These are phyloP conservation scores for Noctua janthina DNA, from an alignment of 2,888 invertebrate species.

Conservation along the genomic window DNA sequence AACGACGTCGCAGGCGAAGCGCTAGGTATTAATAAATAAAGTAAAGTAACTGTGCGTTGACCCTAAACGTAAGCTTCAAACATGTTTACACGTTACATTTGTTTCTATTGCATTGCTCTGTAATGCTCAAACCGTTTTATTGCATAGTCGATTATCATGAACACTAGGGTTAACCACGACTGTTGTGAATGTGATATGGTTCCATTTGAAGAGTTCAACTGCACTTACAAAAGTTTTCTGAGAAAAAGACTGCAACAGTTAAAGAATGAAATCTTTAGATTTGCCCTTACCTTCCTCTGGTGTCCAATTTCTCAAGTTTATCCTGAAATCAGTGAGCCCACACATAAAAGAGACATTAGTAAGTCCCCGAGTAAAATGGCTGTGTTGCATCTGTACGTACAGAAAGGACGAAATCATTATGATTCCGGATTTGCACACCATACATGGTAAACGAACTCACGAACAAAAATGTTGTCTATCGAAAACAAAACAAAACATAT, in stretches of 20 bases:
- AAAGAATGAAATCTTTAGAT: background rate
- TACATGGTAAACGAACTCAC: background rate
- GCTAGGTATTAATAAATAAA: too few relatives aligned
- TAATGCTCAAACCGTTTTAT: slow-evolving; percentile 27
- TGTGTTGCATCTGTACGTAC: background rate
- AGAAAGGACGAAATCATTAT: background rate
- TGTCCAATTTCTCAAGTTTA: background rate
- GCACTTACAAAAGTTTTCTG: background rate
- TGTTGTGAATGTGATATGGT: background rate
- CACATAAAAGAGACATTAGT: background rate
- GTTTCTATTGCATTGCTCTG: slow-evolving; percentile 1
- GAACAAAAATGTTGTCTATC: too few relatives aligned
- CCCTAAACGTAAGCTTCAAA: background rate
- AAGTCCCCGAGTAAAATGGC: background rate
- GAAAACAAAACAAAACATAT: too few relatives aligned
- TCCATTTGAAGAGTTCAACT: background rate
- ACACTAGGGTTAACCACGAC: background rate
- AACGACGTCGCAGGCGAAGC: too few relatives aligned
- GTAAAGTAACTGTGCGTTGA: background rate
- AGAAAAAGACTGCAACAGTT: background rate
- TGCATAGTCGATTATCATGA: slow-evolving; percentile 8
- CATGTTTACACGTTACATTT: background rate
- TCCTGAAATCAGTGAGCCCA: background rate
- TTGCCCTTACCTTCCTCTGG: background rate
- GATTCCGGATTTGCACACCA: background rate